phyloP scores from a whole-genome alignment of 2,888 invertebrate species.

The Disparrhopalites patrizii region DNA sequence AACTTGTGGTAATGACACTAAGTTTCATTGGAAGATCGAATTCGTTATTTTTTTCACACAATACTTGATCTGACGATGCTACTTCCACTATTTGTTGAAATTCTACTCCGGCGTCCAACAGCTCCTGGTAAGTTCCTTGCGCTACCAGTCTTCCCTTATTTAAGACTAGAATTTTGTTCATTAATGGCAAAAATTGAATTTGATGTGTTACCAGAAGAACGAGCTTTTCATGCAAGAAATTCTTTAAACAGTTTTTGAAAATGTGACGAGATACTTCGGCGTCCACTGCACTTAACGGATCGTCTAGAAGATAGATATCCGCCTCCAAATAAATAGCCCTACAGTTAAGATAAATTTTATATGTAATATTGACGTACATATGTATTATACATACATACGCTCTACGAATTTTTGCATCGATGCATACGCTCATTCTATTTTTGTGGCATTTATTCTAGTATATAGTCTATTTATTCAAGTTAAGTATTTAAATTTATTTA shows the following conservation, averaged over 20 bases:
- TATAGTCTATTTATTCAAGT: neutral
- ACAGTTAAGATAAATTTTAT: neutral
- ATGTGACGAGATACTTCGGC: constrained; percentile 43
- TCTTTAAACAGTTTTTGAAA: constrained; percentile 42
- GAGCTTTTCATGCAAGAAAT: constrained; percentile 33
- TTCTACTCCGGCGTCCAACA: neutral
- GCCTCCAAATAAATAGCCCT: constrained; percentile 44
- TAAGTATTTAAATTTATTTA: neutral
- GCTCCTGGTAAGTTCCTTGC: neutral
- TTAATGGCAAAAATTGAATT: constrained; percentile 42
- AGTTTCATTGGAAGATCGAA: no score
- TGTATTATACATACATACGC: neutral
- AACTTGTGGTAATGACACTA: no score
- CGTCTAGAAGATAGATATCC: constrained; percentile 42
- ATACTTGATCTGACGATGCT: no score
- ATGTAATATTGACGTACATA: neutral
- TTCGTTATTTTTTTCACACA: no score
- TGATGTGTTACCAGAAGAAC: constrained; percentile 46
- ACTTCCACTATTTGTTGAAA: neutral
- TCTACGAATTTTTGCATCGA: neutral
- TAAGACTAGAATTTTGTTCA: constrained; percentile 38
- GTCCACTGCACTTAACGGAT: constrained; percentile 41
- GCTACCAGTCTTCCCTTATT: constrained; percentile 32
- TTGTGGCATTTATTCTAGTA: neutral
- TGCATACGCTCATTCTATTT: neutral